Evolutionary conservation across 2,888 invertebrate genomes (phyloP).

Genomic region (Frankliniella fusca): DNA sequence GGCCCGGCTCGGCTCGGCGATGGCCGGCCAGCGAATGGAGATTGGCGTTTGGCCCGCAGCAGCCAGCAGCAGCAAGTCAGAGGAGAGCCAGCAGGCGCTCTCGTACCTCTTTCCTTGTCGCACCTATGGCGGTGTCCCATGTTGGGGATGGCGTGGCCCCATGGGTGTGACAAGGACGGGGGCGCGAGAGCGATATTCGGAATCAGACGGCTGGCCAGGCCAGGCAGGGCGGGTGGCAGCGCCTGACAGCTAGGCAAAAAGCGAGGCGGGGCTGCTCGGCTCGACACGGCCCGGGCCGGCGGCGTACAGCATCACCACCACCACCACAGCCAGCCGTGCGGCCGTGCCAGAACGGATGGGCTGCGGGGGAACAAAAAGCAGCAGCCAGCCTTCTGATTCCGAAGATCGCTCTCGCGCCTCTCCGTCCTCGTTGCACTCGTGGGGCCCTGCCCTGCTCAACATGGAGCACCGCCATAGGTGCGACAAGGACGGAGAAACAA

Average conservation of each 20-base stretch:
- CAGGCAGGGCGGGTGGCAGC: background rate
- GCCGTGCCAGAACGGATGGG: conserved; percentile 1
- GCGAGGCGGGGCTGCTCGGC: background rate
- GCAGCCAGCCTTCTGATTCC: no score
- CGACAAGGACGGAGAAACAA: no score
- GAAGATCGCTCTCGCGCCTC: no score
- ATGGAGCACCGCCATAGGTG: no score
- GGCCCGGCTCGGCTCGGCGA: background rate
- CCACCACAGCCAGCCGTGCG: background rate
- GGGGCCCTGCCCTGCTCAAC: no score
- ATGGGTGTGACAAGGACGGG: no score
- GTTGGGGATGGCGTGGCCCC: no score
- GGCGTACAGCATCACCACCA: background rate
- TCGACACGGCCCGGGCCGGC: conserved; percentile 2
- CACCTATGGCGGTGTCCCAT: no score
- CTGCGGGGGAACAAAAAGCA: conserved; percentile 4
- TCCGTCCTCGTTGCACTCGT: no score
- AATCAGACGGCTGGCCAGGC: background rate
- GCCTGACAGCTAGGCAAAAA: background rate
- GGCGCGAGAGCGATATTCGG: no score
- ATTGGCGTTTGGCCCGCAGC: background rate
- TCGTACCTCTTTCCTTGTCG: background rate
- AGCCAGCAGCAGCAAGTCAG: background rate
- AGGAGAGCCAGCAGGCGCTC: background rate
- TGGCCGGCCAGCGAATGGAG: background rate